A percentile compares a stretch with the other conserved stretches of the same genome.
phyloP scores from a whole-genome alignment of 2,888 invertebrate genomes.

The Nemotelus pantherinus region DNA sequence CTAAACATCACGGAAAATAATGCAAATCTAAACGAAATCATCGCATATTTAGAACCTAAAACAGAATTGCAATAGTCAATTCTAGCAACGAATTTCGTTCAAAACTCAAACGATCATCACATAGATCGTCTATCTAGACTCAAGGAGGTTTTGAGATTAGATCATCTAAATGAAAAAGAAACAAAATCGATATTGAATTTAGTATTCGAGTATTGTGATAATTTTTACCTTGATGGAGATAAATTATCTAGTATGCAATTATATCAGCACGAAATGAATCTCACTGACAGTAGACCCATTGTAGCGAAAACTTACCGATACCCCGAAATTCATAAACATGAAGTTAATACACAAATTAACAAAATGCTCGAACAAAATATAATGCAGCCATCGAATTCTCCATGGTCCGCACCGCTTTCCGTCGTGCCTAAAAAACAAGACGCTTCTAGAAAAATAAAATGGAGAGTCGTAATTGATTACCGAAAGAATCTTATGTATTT shows the following conservation, averaged over 20 bases:
- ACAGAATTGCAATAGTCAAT: too few species aligned
- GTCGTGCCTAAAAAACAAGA: conserved; percentile 52
- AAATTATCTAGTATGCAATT: too few species aligned
- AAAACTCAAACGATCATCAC: not conserved
- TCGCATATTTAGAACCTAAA: too few species aligned
- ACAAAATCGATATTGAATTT: not conserved
- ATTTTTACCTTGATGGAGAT: too few species aligned
- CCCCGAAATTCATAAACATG: conserved; percentile 3
- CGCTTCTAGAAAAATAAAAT: conserved; percentile 49
- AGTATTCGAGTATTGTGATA: conserved; percentile 37
- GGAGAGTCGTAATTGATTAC: conserved; percentile 60
- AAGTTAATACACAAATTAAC: conserved; percentile 8
- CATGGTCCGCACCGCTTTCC: conserved; percentile 52
- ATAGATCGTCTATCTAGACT: not conserved
- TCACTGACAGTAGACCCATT: not conserved
- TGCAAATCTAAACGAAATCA: too few species aligned
- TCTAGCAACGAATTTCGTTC: too few species aligned
- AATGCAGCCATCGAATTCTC: conserved; percentile 50
- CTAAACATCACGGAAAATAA: too few species aligned
- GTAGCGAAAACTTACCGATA: conserved; percentile 28
- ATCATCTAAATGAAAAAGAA: too few species aligned
- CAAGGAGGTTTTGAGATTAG: conserved; percentile 34
- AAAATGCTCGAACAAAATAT: conserved; percentile 45
- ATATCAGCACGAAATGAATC: not conserved
- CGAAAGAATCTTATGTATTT: conserved; percentile 50